Conservation (phyloP, 2,113 vertebrate genomes). For the Nymphicus hollandicus region DNA sequence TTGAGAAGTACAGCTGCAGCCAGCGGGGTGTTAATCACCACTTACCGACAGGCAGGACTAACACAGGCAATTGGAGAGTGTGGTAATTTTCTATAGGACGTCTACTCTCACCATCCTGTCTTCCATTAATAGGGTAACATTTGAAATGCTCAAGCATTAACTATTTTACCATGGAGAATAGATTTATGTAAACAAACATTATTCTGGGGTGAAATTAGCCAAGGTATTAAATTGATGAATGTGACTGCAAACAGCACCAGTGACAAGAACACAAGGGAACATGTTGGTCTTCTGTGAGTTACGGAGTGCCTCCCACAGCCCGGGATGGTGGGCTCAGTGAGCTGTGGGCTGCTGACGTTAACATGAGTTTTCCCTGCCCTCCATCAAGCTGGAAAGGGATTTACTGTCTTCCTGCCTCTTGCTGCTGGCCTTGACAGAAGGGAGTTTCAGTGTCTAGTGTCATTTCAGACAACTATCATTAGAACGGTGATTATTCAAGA, state of each 20-base stretch:
- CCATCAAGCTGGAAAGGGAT: constrained; percentile 32
- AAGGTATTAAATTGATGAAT: constrained; percentile 42
- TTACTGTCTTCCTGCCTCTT: constrained; percentile 30
- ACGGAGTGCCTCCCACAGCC: not conserved
- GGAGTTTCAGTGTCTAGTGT: not conserved
- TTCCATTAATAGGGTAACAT: constrained; percentile 18
- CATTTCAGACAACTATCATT: constrained; percentile 45
- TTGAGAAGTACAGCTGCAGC: constrained; percentile 77
- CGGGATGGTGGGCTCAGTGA: not conserved
- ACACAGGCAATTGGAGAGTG: constrained; percentile 14
- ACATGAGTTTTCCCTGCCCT: not conserved
- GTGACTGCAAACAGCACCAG: not conserved
- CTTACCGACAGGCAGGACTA: constrained; percentile 67
- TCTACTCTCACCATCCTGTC: constrained; percentile 19
- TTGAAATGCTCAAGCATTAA: not conserved
- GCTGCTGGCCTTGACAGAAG: not conserved
- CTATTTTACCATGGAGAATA: constrained; percentile 22
- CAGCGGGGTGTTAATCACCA: constrained; percentile 80
- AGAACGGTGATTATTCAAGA: constrained; percentile 22
- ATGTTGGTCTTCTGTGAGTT: not conserved
- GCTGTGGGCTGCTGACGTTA: not conserved
- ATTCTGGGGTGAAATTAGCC: constrained; percentile 62
- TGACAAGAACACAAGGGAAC: not conserved
- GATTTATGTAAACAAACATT: constrained; percentile 61
- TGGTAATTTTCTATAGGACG: constrained; percentile 56